Evolutionary conservation across 2,113 vertebrate species (phyloP).

Genomic region (Lasiurus cinereus): DNA sequence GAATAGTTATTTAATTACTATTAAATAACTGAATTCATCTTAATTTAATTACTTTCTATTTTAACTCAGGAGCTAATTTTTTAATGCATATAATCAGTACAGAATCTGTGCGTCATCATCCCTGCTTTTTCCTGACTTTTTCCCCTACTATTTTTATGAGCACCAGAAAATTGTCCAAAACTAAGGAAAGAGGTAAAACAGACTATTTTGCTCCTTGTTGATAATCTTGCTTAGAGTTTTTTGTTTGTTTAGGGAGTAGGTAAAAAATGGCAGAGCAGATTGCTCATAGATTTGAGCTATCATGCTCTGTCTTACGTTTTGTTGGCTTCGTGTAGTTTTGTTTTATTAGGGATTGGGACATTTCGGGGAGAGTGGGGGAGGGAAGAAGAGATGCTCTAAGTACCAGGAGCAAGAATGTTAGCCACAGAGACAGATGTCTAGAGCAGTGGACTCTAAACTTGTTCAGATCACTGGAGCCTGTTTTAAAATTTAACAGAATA

Average conservation of each 20-base stretch:
- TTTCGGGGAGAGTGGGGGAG: neutral
- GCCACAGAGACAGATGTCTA: neutral
- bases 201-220: conserved; percentile 34
- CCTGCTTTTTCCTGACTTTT: conserved; percentile 16
- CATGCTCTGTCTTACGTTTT: neutral
- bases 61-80: conserved; percentile 41
- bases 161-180: conserved; percentile 27
- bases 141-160: neutral
- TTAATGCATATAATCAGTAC: neutral
- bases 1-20: conserved; percentile 54
- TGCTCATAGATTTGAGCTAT: neutral
- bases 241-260: neutral
- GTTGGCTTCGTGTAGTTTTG: neutral
- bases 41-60: conserved; percentile 63
- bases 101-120: neutral
- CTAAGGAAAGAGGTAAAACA: conserved; percentile 41
- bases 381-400: neutral
- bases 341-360: neutral
- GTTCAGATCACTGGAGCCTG: conserved; percentile 22
- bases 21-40: neutral
- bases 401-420: conserved; percentile 13
- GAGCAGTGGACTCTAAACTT: neutral
- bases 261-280: conserved; percentile 43
- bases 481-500: conserved; percentile 37
- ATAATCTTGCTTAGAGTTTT: neutral